Percentiles rank a stretch among this genome's conserved stretches.
Evolutionary conservation across 2,797 vertebrate species (phyloP).

Genomic region (Sebastes itinus): DNA sequence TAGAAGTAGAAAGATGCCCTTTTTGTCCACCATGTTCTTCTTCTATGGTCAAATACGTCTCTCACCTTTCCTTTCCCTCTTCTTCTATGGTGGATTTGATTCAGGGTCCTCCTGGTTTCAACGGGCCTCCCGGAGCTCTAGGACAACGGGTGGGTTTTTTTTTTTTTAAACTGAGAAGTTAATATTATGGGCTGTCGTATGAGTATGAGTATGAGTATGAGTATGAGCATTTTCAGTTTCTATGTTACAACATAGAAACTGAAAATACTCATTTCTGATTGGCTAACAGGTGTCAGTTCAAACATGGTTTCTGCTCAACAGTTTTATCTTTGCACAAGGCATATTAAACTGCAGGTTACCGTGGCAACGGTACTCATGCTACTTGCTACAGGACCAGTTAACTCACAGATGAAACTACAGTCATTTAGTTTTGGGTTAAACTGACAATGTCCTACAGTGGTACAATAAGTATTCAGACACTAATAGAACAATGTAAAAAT

Average conservation of each 20-base stretch:
- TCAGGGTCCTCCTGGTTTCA: slow-evolving; percentile 88
- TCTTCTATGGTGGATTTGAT: slow-evolving; percentile 22
- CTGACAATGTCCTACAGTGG: neutral
- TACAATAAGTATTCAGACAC: neutral
- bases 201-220: too few relatives aligned
- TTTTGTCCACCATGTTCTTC: neutral
- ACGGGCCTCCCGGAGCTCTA: slow-evolving; percentile 82
- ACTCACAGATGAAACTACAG: neutral
- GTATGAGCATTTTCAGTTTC: too few relatives aligned
- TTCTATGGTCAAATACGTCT: neutral
- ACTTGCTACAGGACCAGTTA: neutral
- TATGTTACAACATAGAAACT: neutral
- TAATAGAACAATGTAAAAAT: neutral
- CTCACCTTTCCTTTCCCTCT: neutral
- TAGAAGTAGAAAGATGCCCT: neutral
- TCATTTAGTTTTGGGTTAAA: neutral
- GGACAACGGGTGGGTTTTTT: slow-evolving; percentile 78
- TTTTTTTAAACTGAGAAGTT: neutral
- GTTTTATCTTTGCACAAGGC: neutral
- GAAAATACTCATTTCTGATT: neutral
- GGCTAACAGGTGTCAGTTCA: neutral
- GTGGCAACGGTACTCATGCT: neutral
- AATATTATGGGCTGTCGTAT: neutral
- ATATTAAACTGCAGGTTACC: neutral
- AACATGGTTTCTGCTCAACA: too few relatives aligned